Evolutionary conservation across 2,888 invertebrate genomes (phyloP), one percentile per base, ranked within the genome.

Genomic region (Drymonia ruficornis): DNA sequence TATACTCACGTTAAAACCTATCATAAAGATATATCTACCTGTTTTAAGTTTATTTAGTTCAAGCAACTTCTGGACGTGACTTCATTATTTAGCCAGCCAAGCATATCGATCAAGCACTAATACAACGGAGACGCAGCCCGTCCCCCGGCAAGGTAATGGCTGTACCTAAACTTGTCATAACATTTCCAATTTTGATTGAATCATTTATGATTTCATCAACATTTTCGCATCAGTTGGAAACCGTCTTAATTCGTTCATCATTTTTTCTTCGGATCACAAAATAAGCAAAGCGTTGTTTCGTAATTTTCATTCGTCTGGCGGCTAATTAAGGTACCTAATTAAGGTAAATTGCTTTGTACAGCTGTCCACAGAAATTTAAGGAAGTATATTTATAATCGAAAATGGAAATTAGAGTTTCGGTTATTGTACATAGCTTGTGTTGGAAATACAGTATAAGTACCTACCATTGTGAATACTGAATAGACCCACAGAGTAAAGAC

Each of bases 71-170:
- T 11, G 36, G n/a, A 36, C 36, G 36, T 36, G 36, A 36, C 63
- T 62, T 62, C 67, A 56, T 66, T 70, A 66, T 52, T 55, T 52
- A 49, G 53, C 34, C 49, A 44, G 52, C 29, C 50, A 49, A 43
- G 34, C 42, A 56, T n/a, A n/a, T 61, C 56, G 51, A 58, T 58
- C 63, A 45, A 48, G 54, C 48, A 47, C 52, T 38, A 49, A 50
- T 49, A 38, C 36, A 56, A 40, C 46, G 44, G 45, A 49, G 44
- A 8, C 46, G 42, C 12, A 50, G 34, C n/a, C 11, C 13, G 40
- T 46, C 51, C 31, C 18, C n/a, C 23, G 11, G 19, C 40, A 36
- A 54, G 42, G 45, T 54, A 50, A 55, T 52, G 48, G 44, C 36
- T 36, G 42, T 44, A 52, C 48, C 55, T 44, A 13, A 55, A 52